Evolutionary conservation across 2,888 invertebrate genomes (phyloP).

Genomic region (Heteromurus nitidus): DNA sequence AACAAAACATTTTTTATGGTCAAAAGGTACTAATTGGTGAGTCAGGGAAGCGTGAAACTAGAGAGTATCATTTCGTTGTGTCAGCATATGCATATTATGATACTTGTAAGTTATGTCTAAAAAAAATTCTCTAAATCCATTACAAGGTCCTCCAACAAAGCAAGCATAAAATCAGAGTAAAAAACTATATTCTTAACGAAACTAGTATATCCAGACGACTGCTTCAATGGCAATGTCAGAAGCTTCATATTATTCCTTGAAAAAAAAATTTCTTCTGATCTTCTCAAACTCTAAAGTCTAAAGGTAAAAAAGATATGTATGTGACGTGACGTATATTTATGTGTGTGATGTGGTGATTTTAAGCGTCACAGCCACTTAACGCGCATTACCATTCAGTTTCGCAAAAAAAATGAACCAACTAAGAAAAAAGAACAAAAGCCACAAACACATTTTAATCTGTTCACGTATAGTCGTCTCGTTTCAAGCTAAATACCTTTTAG

Average conservation of each 20-base stretch:
- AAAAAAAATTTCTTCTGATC: background rate
- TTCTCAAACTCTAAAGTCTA: background rate
- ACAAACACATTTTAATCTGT: background rate
- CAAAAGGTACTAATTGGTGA: no score
- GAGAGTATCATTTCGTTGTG: background rate
- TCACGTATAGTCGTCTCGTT: background rate
- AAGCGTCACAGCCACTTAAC: background rate
- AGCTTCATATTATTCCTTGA: no score
- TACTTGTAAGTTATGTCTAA: background rate
- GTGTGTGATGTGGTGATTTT: background rate
- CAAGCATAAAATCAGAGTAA: background rate
- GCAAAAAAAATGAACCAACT: background rate
- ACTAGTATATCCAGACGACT: background rate
- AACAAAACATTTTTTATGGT: background rate
- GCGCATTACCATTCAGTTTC: no score
- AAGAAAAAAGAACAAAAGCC: background rate
- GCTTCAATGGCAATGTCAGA: background rate
- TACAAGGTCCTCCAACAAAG: no score
- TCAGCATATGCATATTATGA: background rate
- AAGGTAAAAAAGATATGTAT: background rate
- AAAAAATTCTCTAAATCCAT: background rate
- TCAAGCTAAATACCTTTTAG: background rate
- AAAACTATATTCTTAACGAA: background rate
- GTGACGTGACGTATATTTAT: background rate
- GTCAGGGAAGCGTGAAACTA: background rate